A percentile compares a stretch with the other conserved stretches of the same genome.
Conservation (phyloP, 2,113 vertebrate species). For the Phrynocephalus versicolor region DNA sequence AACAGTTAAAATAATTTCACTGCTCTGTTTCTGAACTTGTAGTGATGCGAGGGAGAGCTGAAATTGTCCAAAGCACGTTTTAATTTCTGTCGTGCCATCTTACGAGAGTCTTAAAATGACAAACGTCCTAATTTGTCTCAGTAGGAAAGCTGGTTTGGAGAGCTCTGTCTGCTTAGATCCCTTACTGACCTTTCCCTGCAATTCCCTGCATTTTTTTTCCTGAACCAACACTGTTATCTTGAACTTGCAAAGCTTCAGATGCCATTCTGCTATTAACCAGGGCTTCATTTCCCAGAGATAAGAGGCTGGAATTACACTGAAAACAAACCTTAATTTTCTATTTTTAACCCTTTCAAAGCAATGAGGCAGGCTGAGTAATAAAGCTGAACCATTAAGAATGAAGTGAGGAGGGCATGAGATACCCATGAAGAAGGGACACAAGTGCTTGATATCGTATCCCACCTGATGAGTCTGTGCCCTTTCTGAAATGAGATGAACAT, state of each 20-base stretch:
- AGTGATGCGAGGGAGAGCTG: slow-evolving; percentile 25
- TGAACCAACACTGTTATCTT: slow-evolving; percentile 59
- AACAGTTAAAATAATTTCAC: background rate
- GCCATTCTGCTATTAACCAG: slow-evolving; percentile 59
- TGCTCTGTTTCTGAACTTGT: background rate
- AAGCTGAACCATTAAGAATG: slow-evolving; percentile 46
- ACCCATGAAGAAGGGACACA: slow-evolving; percentile 4
- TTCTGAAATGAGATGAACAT: slow-evolving; percentile 61
- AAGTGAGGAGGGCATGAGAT: background rate
- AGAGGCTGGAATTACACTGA: slow-evolving; percentile 58
- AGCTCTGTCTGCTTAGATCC: slow-evolving; percentile 29
- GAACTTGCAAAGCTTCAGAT: slow-evolving; percentile 59
- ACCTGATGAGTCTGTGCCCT: slow-evolving; percentile 55
- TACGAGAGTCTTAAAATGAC: slow-evolving; percentile 34
- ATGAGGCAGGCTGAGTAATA: slow-evolving; percentile 48
- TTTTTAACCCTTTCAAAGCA: slow-evolving; percentile 45
- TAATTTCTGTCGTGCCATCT: slow-evolving; percentile 19
- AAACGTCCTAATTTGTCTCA: slow-evolving; percentile 19
- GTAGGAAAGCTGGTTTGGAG: slow-evolving; percentile 39
- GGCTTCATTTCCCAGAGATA: slow-evolving; percentile 64
- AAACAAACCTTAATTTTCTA: slow-evolving; percentile 37
- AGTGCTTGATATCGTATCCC: slow-evolving; percentile 60
- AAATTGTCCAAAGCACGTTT: slow-evolving; percentile 3
- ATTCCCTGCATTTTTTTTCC: slow-evolving; percentile 43
- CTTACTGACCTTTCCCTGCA: slow-evolving; percentile 60